Evolutionary conservation across 1,140 invertebrate genomes (phyloP).

Genomic region (Danaus plexippus): DNA sequence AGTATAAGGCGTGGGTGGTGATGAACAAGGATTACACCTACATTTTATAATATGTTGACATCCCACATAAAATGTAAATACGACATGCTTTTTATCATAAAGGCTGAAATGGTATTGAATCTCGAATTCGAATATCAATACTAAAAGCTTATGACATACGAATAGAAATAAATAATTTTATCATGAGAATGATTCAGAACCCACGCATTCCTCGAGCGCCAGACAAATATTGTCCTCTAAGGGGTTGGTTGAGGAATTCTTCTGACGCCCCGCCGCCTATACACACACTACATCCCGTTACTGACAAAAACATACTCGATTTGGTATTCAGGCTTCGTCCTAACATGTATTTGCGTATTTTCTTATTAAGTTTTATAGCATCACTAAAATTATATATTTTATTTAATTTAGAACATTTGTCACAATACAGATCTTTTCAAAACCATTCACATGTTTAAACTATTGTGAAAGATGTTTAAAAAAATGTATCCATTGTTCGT

Average conservation of each 20-base stretch:
- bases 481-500: slow-evolving; percentile 15
- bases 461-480: slow-evolving; percentile 13
- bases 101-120: no score
- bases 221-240: slow-evolving; percentile 19
- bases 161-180: no score
- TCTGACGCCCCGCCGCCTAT: slow-evolving; percentile 13
- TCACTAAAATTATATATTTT: no score
- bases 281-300: no score
- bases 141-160: neutral
- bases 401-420: neutral
- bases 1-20: slow-evolving; percentile 45
- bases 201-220: slow-evolving; percentile 24
- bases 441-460: slow-evolving; percentile 8
- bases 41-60: slow-evolving; percentile 23
- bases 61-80: slow-evolving; percentile 23
- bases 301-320: no score
- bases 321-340: no score
- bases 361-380: no score
- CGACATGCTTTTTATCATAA: no score
- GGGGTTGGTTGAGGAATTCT: slow-evolving; percentile 23
- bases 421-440: neutral
- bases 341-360: no score
- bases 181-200: no score
- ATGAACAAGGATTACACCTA: slow-evolving; percentile 40
- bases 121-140: no score